Percentiles rank a stretch among this genome's conserved stretches.
Conservation (phyloP, 2,797 vertebrate genomes). For the Tadarida brasiliensis region DNA sequence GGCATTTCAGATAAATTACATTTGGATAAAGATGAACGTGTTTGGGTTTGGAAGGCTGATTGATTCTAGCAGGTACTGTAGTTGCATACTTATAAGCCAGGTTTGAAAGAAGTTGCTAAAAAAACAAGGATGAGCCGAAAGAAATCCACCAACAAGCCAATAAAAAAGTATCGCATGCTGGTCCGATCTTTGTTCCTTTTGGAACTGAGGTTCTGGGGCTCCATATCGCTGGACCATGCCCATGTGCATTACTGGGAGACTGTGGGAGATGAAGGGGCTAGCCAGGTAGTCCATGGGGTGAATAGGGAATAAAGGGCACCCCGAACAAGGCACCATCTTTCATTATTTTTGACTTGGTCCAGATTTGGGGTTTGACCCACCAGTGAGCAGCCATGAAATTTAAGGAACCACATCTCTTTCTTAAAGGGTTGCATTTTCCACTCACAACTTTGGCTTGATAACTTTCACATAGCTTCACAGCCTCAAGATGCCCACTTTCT, state of each 20-base stretch:
- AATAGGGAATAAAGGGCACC: rapidly evolving
- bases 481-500: background rate
- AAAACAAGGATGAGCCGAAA: conserved; percentile 36
- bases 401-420: background rate
- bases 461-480: background rate
- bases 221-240: background rate
- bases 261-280: background rate
- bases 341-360: background rate
- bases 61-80: conserved; percentile 67
- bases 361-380: background rate
- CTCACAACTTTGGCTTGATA: background rate
- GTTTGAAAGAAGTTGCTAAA: conserved; percentile 66
- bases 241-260: background rate
- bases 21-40: conserved; percentile 77
- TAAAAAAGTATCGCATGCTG: background rate
- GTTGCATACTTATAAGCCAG: conserved; percentile 75
- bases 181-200: conserved; percentile 34
- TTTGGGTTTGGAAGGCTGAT: conserved; percentile 74
- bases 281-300: background rate
- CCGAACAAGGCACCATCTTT: background rate
- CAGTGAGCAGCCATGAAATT: background rate
- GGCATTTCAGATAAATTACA: conserved; percentile 79
- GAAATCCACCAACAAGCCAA: conserved; percentile 3
- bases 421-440: background rate
- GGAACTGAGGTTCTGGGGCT: background rate